A percentile compares a stretch with the other conserved stretches of the same genome.
Conservation (phyloP, 2,113 vertebrate genomes). For the Pluvianellus socialis region DNA sequence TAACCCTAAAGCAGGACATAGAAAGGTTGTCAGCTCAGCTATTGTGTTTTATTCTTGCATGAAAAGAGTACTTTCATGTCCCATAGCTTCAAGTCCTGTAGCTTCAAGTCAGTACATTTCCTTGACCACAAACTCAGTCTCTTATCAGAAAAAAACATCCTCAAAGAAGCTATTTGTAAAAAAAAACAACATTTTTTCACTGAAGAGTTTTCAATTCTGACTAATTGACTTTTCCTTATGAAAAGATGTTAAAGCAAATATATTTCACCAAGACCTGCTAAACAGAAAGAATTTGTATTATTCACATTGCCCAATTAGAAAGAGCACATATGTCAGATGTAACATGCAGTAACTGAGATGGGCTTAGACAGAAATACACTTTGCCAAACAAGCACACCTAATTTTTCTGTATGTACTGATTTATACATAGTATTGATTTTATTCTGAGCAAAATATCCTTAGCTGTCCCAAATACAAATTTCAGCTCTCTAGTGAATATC, state of each 20-base stretch:
- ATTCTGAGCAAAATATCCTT: not conserved
- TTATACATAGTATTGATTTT: not conserved
- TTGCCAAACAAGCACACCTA: not conserved
- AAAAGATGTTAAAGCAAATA: not conserved
- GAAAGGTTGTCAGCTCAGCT: not conserved
- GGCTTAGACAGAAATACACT: not conserved
- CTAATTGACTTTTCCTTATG: not conserved
- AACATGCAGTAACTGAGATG: not conserved
- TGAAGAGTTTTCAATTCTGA: not conserved
- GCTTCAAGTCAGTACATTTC: not conserved
- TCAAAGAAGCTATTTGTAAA: not conserved
- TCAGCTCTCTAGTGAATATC: not conserved
- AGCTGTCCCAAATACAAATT: not conserved
- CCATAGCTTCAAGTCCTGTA: not conserved
- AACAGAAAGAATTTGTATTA: not conserved
- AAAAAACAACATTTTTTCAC: not conserved
- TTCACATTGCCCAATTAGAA: not conserved
- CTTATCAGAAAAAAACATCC: not conserved
- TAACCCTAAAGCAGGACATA: not conserved
- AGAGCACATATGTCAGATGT: not conserved
- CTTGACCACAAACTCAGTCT: not conserved
- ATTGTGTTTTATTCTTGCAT: not conserved
- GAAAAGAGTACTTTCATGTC: not conserved
- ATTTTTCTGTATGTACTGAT: not conserved
- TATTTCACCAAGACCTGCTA: not conserved